Evolutionary conservation across 2,797 vertebrate genomes (phyloP).

Genomic region (Sebastes taczanowskii): DNA sequence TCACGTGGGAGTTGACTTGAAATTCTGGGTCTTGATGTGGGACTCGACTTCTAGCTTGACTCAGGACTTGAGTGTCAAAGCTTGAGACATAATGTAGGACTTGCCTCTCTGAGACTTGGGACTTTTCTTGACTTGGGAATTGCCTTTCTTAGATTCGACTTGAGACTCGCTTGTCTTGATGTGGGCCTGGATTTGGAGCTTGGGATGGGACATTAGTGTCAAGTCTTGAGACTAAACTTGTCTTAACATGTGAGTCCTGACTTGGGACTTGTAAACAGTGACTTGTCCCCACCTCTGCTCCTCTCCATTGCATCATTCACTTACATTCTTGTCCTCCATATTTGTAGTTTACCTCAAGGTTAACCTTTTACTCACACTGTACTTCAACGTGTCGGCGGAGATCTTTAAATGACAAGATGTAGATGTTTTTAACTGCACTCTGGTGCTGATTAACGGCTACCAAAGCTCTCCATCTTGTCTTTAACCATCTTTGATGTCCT

Average conservation of each 20-base stretch:
- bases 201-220: neutral
- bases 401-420: constrained; percentile 63
- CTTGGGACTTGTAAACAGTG: neutral
- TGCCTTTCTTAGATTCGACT: neutral
- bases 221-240: neutral
- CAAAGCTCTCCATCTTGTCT: constrained; percentile 64
- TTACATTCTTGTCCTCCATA: constrained; percentile 12
- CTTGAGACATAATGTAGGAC: neutral
- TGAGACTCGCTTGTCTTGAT: neutral
- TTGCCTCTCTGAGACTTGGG: neutral
- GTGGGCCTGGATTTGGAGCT: neutral
- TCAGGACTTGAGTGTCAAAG: too few species aligned
- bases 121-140: neutral
- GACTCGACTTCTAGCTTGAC: too few species aligned
- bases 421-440: neutral
- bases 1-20: neutral
- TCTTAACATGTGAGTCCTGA: neutral
- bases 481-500: constrained; percentile 59
- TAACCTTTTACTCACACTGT: constrained; percentile 31
- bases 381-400: constrained; percentile 39
- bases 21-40: too few species aligned
- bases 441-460: neutral
- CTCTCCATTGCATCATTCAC: constrained; percentile 31
- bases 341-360: constrained; percentile 14
- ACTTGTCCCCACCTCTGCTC: constrained; percentile 20